Percentiles rank a stretch among this genome's conserved stretches.
Conservation (phyloP, 1,140 invertebrate species). For the Myzus persicae region DNA sequence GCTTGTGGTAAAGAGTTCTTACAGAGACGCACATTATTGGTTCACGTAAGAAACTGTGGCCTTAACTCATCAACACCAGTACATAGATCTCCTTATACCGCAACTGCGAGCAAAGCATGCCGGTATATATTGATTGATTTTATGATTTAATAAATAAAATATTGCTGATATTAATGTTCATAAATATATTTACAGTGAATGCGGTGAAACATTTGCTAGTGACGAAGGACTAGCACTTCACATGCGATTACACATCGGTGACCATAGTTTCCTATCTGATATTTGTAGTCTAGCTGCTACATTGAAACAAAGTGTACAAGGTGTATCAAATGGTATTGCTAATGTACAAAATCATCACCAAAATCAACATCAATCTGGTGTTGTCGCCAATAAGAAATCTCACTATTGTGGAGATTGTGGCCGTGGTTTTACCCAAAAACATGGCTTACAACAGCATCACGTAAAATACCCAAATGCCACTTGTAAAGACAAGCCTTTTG, state of each 20-base stretch:
- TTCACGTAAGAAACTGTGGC: constrained; percentile 67
- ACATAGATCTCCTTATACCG: constrained; percentile 58
- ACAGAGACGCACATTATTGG: constrained; percentile 80
- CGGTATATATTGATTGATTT: constrained; percentile 63
- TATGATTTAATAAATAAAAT: background rate
- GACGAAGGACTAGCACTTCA: constrained; percentile 80
- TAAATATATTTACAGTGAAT: constrained; percentile 67
- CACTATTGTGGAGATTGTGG: constrained; percentile 84
- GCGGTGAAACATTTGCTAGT: constrained; percentile 73
- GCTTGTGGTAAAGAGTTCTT: constrained; percentile 84
- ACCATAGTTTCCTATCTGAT: constrained; percentile 84
- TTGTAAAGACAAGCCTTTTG: constrained; percentile 80
- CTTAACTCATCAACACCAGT: constrained; percentile 57
- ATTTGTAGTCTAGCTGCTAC: constrained; percentile 82
- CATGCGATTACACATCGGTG: constrained; percentile 81
- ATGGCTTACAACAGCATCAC: constrained; percentile 80
- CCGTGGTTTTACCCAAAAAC: constrained; percentile 83
- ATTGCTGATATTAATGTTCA: background rate
- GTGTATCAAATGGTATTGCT: constrained; percentile 63
- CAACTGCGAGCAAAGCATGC: constrained; percentile 65
- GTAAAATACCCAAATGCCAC: constrained; percentile 79
- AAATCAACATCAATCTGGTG: constrained; percentile 62
- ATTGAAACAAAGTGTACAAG: constrained; percentile 66
- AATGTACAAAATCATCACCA: constrained; percentile 61
- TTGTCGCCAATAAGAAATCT: constrained; percentile 71